Conservation (phyloP, 2,797 vertebrate species). For the Uromys caudimaculatus region DNA sequence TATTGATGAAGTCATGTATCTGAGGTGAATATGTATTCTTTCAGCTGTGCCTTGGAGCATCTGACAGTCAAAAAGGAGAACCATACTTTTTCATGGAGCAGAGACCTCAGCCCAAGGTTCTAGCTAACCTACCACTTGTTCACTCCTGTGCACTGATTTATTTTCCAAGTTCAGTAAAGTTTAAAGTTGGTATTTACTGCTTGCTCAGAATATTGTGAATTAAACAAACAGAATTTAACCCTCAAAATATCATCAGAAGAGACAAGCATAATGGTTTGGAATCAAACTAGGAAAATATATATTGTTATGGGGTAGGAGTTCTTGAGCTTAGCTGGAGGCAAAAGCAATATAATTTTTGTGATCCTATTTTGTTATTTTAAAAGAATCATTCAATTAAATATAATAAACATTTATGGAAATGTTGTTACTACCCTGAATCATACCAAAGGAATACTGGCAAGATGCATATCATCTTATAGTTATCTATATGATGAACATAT, state of each 20-base stretch:
- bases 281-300: slow-evolving; percentile 9
- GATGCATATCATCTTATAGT: background rate
- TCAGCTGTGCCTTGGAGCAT: background rate
- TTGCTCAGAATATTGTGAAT: background rate
- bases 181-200: background rate
- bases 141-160: background rate
- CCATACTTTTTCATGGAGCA: background rate
- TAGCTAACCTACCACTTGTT: background rate
- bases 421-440: background rate
- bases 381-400: background rate
- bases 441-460: background rate
- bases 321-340: background rate
- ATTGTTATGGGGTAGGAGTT: background rate
- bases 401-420: slow-evolving; percentile 5
- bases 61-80: background rate
- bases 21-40: background rate
- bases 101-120: background rate
- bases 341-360: background rate
- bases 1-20: background rate
- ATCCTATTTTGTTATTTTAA: background rate
- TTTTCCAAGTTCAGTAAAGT: slow-evolving; percentile 3
- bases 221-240: slow-evolving; percentile 6
- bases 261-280: background rate
- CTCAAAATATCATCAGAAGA: slow-evolving; percentile 30
- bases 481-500: background rate